Conservation (phyloP, 2,113 vertebrate genomes). For the Onychostoma macrolepis region DNA sequence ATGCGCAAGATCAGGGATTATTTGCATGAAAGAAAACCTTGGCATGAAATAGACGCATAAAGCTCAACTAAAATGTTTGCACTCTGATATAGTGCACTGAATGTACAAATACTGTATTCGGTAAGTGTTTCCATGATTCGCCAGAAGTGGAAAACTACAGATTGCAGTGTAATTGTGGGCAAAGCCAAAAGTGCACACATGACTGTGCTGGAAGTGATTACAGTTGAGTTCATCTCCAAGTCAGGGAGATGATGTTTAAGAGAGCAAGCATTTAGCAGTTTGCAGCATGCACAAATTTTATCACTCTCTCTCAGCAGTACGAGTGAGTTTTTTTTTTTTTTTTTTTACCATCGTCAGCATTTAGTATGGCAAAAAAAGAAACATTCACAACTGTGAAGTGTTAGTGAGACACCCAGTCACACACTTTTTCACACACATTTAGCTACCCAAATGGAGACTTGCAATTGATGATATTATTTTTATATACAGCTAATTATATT, state of each 20-base stretch:
- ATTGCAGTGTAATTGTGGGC: slow-evolving; percentile 44
- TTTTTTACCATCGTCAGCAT: slow-evolving; percentile 8
- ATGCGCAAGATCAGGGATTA: slow-evolving; percentile 7
- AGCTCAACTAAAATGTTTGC: background rate
- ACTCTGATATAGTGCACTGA: background rate
- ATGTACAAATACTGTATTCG: background rate
- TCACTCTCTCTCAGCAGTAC: slow-evolving; percentile 6
- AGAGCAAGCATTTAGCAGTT: slow-evolving; percentile 56
- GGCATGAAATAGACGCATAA: background rate
- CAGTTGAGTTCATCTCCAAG: slow-evolving; percentile 64
- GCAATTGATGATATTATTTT: background rate
- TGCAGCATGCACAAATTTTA: slow-evolving; percentile 41
- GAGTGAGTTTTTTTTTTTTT: background rate
- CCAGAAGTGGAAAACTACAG: slow-evolving; percentile 47
- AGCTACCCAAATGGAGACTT: background rate
- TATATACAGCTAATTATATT: background rate
- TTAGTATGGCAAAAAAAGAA: background rate
- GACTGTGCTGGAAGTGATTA: slow-evolving; percentile 67
- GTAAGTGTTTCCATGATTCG: slow-evolving; percentile 29
- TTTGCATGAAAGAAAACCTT: background rate
- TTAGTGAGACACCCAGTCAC: slow-evolving; percentile 22
- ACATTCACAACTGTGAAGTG: slow-evolving; percentile 11
- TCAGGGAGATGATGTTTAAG: slow-evolving; percentile 53
- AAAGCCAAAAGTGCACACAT: slow-evolving; percentile 39
- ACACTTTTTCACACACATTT: background rate